phyloP scores from a whole-genome alignment of 2,113 vertebrate genomes.

The Herpailurus yagouaroundi region DNA sequence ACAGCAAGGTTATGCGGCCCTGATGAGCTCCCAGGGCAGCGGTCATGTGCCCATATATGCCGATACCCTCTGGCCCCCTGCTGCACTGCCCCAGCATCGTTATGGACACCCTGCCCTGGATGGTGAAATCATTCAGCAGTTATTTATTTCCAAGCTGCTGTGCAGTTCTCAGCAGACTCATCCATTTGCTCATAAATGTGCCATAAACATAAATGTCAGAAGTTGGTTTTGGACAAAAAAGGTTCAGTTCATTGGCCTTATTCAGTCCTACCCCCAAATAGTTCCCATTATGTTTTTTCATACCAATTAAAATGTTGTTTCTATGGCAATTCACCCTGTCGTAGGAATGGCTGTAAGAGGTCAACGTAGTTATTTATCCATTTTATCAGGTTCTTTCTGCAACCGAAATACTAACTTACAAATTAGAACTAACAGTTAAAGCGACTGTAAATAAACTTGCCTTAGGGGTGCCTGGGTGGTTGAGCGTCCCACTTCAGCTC shows the following conservation, averaged over 20 bases:
- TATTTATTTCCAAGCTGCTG: background rate
- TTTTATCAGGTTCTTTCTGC: background rate
- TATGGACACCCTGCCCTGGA: accelerated
- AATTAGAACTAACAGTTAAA: background rate
- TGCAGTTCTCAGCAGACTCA: background rate
- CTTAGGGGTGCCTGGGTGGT: no score
- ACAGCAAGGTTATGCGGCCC: accelerated
- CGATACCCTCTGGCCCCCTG: accelerated
- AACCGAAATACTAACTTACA: background rate
- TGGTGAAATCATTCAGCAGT: no score
- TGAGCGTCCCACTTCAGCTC: no score
- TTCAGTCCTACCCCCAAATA: background rate
- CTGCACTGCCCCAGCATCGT: background rate
- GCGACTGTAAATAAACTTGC: background rate
- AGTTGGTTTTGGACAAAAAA: constrained; percentile 12
- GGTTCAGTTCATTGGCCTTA: background rate
- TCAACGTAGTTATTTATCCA: background rate
- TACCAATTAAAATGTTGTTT: background rate
- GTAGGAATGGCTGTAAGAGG: background rate
- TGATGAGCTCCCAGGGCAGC: background rate
- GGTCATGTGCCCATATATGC: background rate
- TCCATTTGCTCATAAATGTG: background rate
- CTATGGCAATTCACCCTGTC: background rate
- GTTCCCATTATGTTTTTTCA: background rate
- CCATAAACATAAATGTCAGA: background rate